phyloP scores from a whole-genome alignment of 2,888 invertebrate genomes.

The Tinea semifulvella region DNA sequence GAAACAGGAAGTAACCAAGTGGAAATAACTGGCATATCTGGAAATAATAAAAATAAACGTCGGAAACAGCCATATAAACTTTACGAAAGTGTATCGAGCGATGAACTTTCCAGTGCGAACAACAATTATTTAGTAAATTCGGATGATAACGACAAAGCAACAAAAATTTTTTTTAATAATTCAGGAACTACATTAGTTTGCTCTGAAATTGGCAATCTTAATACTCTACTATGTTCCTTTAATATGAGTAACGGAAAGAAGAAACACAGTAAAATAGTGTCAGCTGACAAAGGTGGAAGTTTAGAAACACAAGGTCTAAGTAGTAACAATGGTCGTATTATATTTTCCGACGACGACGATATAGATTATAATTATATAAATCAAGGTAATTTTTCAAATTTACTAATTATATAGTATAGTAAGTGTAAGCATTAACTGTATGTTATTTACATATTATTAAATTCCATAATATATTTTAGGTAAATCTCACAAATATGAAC shows the following conservation, averaged over 20 bases:
- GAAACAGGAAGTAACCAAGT: too few relatives aligned
- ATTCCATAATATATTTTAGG: too few relatives aligned
- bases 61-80: conserved; percentile 24
- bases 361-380: too few relatives aligned
- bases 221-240: conserved; percentile 28
- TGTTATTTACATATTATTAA: not conserved
- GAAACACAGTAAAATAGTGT: conserved; percentile 23
- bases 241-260: conserved; percentile 40
- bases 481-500: too few relatives aligned
- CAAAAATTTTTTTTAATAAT: not conserved
- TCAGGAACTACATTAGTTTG: not conserved
- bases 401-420: too few relatives aligned
- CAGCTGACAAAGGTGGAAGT: too few relatives aligned
- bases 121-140: not conserved
- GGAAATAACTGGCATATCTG: too few relatives aligned
- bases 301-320: too few relatives aligned
- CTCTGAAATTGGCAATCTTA: conserved; percentile 10
- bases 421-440: not conserved
- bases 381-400: too few relatives aligned
- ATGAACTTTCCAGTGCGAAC: not conserved
- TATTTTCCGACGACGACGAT: too few relatives aligned
- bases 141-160: not conserved
- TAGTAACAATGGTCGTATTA: too few relatives aligned
- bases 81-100: conserved; percentile 30
- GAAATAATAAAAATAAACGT: conserved; percentile 25